Base-by-base conservation (phyloP, 1,140 invertebrate species). In the Cydia amplana region DNA sequence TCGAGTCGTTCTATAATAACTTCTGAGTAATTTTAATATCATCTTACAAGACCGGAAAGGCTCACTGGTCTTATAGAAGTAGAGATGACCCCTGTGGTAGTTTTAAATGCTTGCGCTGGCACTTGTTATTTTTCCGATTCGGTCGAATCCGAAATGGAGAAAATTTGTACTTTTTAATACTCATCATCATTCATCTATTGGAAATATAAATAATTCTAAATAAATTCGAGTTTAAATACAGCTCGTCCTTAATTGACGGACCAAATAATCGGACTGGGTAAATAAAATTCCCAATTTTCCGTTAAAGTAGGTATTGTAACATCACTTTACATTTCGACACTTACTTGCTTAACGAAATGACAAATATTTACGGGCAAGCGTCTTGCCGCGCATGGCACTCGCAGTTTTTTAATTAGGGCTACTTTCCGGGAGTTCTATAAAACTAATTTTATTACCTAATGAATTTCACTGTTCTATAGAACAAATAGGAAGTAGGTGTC, bases 131-230 rank as follows among this genome's bases (percentile, higher is more conserved):
- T 60, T 60, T 32, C 64, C 64, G 64, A 65, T 36, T 36, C 64
- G 25, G 64, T 20, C 55, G 64, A 65, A 65, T 18, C 65, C 65
- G 65, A n/a, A 20, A 18, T 36, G 65, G 6, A n/a, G 36, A 28
- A 70, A 70, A n/a, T 70, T 87, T 87, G 85, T 86, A 86, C 86
- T 86, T 85, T 79, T 81, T 76, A 77, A 77, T 74, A 83, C 77
- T 70, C 64, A 65, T 36, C 65, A 36, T 43, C 55, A 60, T 36
- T 70, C 28, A 70, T 70, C 65, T 70, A 85, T 80, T 78, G 83
- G 79, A 83, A 83, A 83, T 80, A 83, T 83, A 87, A 86, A 87
- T 89, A 87, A 74, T 80, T 80, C 80, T 85, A 85, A 81, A 78
- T 84, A 85, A 85, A 87, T 83, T 85, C 81, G 85, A 87, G 82